phyloP scores from a whole-genome alignment of 2,797 vertebrate species.

The Microtus californicus region DNA sequence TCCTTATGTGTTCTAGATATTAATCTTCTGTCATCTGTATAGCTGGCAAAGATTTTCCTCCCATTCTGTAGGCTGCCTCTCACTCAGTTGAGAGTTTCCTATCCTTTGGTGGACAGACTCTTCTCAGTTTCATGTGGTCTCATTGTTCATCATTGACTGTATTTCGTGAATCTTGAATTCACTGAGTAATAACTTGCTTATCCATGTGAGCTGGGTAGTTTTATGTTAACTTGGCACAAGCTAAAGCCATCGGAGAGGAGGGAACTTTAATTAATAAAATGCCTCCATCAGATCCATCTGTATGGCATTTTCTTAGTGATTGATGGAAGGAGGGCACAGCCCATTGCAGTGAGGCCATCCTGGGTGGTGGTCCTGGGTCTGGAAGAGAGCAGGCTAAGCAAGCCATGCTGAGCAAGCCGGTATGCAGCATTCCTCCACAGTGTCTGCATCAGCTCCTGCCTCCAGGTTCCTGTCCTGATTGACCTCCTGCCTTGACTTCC shows the following conservation, averaged over 20 bases:
- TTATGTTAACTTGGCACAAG: background rate
- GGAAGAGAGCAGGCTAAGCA: background rate
- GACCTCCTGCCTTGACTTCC: background rate
- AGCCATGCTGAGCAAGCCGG: background rate
- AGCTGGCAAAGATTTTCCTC: background rate
- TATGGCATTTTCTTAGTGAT: background rate
- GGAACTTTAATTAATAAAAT: background rate
- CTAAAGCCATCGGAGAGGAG: background rate
- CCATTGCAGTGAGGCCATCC: no score
- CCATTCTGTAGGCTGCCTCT: background rate
- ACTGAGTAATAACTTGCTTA: background rate
- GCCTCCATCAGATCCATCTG: background rate
- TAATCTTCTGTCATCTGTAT: background rate
- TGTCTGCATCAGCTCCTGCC: background rate
- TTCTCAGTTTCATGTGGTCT: background rate
- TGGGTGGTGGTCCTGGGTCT: background rate
- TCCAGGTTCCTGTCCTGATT: no score
- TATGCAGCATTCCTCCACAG: background rate
- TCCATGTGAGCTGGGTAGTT: background rate
- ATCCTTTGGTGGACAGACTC: background rate
- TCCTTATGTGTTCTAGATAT: background rate
- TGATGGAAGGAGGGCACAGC: background rate
- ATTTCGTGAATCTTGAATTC: background rate
- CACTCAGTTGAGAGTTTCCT: background rate
- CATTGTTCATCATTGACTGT: background rate